phyloP scores from a whole-genome alignment of 2,888 invertebrate genomes.

The Lasioglossum leucozonium region DNA sequence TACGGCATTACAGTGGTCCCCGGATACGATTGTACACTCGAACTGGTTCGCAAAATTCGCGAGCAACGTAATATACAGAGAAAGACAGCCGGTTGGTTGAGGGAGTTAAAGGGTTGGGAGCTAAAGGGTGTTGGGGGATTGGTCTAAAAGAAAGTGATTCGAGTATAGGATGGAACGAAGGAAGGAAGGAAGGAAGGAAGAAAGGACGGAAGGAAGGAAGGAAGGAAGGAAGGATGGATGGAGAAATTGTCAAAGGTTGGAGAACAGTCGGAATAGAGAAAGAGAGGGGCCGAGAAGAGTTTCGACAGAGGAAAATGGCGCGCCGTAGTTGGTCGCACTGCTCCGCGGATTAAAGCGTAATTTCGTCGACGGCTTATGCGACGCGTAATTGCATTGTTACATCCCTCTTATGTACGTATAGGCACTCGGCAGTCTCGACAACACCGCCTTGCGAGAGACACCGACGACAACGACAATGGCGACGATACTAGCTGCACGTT shows the following conservation, averaged over 20 bases:
- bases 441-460: slow-evolving; percentile 39
- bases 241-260: slow-evolving; percentile 38
- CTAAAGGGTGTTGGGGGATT: background rate
- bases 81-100: background rate
- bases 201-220: slow-evolving; percentile 16
- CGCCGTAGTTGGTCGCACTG: slow-evolving; percentile 51
- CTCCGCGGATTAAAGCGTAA: slow-evolving; percentile 79
- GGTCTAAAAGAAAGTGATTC: slow-evolving; percentile 12
- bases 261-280: slow-evolving; percentile 23
- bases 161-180: background rate
- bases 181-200: slow-evolving; percentile 11
- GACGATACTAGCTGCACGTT: slow-evolving; percentile 42
- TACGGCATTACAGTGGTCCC: slow-evolving; percentile 68
- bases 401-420: slow-evolving; percentile 72
- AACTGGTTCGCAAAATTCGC: slow-evolving; percentile 56
- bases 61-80: slow-evolving; percentile 37
- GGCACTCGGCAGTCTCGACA: slow-evolving; percentile 57
- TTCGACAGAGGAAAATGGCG: slow-evolving; percentile 54
- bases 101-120: background rate
- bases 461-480: slow-evolving; percentile 46
- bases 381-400: slow-evolving; percentile 82
- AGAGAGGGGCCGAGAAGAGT: slow-evolving; percentile 37
- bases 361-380: slow-evolving; percentile 81
- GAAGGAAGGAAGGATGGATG: slow-evolving; percentile 23
- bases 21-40: slow-evolving; percentile 57